A percentile compares a stretch with the other conserved stretches of the same genome.
Conservation (phyloP, 2,797 vertebrate genomes). For the Epinephelus awoara region DNA sequence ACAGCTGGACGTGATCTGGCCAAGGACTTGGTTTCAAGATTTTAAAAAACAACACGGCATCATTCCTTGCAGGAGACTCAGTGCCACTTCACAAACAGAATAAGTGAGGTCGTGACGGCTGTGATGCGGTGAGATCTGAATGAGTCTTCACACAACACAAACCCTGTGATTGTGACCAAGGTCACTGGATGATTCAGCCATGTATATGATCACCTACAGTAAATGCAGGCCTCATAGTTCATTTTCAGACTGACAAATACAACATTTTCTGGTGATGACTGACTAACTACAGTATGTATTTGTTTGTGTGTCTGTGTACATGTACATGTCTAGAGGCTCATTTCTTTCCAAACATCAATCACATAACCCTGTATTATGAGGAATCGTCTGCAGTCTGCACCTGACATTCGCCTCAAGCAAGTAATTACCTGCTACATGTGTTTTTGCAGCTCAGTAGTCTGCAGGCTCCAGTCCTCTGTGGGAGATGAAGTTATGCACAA, state of each 20-base stretch:
- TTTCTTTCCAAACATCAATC: constrained; percentile 35
- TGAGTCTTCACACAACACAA: background rate
- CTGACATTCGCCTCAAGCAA: constrained; percentile 11
- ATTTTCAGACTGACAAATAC: constrained; percentile 36
- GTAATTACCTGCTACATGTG: constrained; percentile 26
- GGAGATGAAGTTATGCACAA: constrained; percentile 9
- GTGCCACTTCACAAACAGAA: constrained; percentile 11
- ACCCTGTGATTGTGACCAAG: constrained; percentile 16
- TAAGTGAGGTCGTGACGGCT: background rate
- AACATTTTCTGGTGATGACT: constrained; percentile 14
- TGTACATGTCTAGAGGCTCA: background rate
- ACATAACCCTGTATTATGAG: constrained; percentile 24
- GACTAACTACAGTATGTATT: constrained; percentile 17
- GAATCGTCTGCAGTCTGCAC: constrained; percentile 4
- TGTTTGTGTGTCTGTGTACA: constrained; percentile 4
- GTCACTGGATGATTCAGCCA: constrained; percentile 17
- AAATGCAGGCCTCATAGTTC: background rate
- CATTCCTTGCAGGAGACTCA: background rate
- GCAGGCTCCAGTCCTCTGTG: constrained; percentile 4
- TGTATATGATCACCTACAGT: background rate
- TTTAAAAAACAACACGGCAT: background rate
- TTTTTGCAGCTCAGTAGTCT: constrained; percentile 18
- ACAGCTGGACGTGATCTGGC: background rate
- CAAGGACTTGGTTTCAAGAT: background rate
- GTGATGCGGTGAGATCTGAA: constrained; percentile 14